Percentiles rank a stretch among this genome's conserved stretches.
Evolutionary conservation across 2,888 invertebrate species (phyloP).

Genomic region (Odontothrips loti): DNA sequence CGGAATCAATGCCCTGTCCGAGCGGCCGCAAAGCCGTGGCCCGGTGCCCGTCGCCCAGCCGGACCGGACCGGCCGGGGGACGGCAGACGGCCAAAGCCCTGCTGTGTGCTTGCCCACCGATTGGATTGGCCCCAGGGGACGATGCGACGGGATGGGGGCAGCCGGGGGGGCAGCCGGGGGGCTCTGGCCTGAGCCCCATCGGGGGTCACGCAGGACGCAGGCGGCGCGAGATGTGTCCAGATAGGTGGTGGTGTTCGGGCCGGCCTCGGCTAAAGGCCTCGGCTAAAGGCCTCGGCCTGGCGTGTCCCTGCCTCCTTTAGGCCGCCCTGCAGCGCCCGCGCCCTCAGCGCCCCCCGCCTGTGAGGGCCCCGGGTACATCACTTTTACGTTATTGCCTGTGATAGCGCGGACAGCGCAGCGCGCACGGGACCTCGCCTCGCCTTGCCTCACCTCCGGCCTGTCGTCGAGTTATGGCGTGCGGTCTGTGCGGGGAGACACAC

Average conservation of each 20-base stretch:
- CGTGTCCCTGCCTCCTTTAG: not conserved
- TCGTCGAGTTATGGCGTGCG: not conserved
- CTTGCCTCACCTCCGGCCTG: not conserved
- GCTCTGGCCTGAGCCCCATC: not conserved
- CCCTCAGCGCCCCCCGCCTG: too few relatives aligned
- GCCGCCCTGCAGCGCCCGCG: too few relatives aligned
- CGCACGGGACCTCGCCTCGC: not conserved
- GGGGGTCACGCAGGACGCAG: not conserved
- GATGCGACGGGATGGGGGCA: not conserved
- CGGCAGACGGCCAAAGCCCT: too few relatives aligned
- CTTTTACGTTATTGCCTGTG: not conserved
- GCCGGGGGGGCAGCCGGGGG: too few relatives aligned
- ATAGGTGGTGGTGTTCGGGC: not conserved
- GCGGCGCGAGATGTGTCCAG: not conserved
- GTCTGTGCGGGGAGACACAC: too few relatives aligned
- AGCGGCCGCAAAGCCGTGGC: too few relatives aligned
- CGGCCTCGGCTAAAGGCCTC: too few relatives aligned
- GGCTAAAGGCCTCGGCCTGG: too few relatives aligned
- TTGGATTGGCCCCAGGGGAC: not conserved
- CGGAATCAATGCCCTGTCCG: not conserved
- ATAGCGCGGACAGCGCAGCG: not conserved
- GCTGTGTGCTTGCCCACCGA: not conserved
- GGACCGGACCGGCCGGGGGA: too few relatives aligned
- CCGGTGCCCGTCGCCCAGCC: too few relatives aligned
- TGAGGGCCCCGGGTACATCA: too few relatives aligned